These are phyloP conservation scores for Eupithecia subumbrata DNA, from an alignment of 2,888 invertebrate genomes.

Conservation along the genomic window DNA sequence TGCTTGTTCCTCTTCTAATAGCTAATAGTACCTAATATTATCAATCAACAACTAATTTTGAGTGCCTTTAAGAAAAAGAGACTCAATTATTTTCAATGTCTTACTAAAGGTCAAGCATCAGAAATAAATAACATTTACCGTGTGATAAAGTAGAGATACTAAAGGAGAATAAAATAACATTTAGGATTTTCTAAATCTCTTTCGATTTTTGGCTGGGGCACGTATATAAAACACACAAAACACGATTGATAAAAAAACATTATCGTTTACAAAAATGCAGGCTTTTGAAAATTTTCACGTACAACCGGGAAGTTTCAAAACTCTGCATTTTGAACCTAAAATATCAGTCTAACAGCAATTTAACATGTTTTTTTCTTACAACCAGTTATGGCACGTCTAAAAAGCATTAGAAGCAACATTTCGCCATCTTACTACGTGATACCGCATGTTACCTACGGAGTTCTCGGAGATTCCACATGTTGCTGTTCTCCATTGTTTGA, in stretches of 20 bases:
- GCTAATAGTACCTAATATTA: too few relatives aligned
- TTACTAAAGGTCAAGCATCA: background rate
- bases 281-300: too few relatives aligned
- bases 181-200: background rate
- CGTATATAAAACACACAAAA: too few relatives aligned
- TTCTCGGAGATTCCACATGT: slow-evolving; percentile 10
- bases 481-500: slow-evolving; percentile 28
- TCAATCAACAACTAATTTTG: background rate
- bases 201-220: too few relatives aligned
- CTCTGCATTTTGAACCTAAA: background rate
- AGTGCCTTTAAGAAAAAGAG: background rate
- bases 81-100: too few relatives aligned
- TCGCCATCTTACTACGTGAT: slow-evolving; percentile 13
- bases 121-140: background rate
- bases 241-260: too few relatives aligned
- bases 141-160: too few relatives aligned
- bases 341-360: background rate
- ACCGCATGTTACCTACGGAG: slow-evolving; percentile 3
- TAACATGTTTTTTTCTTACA: background rate
- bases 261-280: too few relatives aligned
- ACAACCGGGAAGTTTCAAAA: background rate
- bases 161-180: too few relatives aligned
- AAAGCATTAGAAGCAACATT: background rate
- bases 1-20: background rate
- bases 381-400: background rate